phyloP scores from a whole-genome alignment of 2,113 vertebrate genomes.

The Notothenia coriiceps region DNA sequence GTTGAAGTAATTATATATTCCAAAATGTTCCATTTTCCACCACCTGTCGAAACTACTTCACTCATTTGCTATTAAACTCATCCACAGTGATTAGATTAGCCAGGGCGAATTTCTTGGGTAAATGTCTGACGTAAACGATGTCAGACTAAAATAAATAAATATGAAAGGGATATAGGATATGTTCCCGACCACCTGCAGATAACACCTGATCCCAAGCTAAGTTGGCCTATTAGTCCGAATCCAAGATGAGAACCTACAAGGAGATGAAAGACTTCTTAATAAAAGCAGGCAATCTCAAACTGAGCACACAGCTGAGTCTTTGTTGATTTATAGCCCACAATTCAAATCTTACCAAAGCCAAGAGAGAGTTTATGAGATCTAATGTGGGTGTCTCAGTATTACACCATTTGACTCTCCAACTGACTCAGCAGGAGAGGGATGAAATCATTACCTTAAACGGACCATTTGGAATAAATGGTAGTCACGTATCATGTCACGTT shows the following conservation, averaged over 20 bases:
- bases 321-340: neutral
- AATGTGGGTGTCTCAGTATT: neutral
- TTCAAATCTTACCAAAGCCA: neutral
- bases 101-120: neutral
- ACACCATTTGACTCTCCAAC: constrained; percentile 12
- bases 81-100: too few relatives aligned
- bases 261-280: neutral
- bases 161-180: too few relatives aligned
- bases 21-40: too few relatives aligned
- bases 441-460: constrained; percentile 25
- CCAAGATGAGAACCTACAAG: constrained; percentile 1
- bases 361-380: neutral
- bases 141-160: too few relatives aligned
- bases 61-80: neutral
- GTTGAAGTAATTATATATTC: neutral
- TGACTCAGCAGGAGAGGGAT: neutral
- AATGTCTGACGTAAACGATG: too few relatives aligned
- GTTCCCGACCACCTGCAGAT: constrained; percentile 2
- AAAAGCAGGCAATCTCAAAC: constrained; percentile 4
- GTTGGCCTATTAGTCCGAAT: neutral
- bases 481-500: constrained; percentile 23
- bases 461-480: constrained; percentile 24
- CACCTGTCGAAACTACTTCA: neutral
- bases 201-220: constrained; percentile 10
- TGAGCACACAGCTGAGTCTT: constrained; percentile 1